phyloP scores from a whole-genome alignment of 2,113 vertebrate genomes.

The Tonatia bakeri region DNA sequence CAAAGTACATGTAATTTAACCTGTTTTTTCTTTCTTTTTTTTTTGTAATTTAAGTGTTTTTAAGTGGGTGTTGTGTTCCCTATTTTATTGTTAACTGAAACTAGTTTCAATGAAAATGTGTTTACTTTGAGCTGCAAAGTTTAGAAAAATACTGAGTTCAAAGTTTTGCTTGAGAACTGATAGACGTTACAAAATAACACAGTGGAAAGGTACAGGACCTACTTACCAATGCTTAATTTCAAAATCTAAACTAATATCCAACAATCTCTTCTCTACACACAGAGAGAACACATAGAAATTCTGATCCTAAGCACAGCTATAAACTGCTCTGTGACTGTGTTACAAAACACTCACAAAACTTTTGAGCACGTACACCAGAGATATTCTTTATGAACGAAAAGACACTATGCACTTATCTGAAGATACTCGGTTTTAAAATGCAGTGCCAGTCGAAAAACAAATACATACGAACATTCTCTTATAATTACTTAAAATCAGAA shows the following conservation, averaged over 20 bases:
- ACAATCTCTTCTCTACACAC: background rate
- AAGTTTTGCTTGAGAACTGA: constrained; percentile 54
- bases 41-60: constrained; percentile 65
- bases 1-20: constrained; percentile 70
- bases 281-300: background rate
- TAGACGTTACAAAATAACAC: constrained; percentile 51
- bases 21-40: constrained; percentile 61
- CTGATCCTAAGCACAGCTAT: constrained; percentile 49
- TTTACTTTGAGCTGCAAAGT: constrained; percentile 66
- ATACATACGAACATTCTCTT: constrained; percentile 81
- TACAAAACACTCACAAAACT: constrained; percentile 77
- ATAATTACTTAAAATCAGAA: constrained; percentile 79
- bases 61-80: constrained; percentile 60
- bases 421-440: constrained; percentile 79
- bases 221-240: constrained; percentile 60
- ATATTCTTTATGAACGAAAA: constrained; percentile 77
- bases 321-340: constrained; percentile 68
- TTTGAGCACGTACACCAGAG: constrained; percentile 77
- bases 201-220: constrained; percentile 37
- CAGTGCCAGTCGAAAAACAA: constrained; percentile 79
- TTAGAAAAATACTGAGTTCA: constrained; percentile 65
- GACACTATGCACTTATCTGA: constrained; percentile 79
- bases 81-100: constrained; percentile 69
- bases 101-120: constrained; percentile 60
- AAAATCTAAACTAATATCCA: constrained; percentile 30